phyloP scores from a whole-genome alignment of 53 echinoderm and acorn worm species.

The Mesocentrotus franciscanus region DNA sequence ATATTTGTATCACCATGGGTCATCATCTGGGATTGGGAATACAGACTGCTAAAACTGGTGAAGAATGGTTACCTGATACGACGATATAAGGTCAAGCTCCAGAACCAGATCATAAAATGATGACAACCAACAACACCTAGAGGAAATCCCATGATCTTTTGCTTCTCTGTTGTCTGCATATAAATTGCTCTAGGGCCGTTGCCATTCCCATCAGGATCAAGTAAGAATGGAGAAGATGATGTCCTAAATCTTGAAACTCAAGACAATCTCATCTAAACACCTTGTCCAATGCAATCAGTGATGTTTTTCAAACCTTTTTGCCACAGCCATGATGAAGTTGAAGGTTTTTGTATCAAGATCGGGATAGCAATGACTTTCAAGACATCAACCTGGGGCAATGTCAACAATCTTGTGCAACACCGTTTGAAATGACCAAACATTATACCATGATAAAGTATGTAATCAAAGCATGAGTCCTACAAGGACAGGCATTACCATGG shows the following conservation, averaged over 20 bases:
- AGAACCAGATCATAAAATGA: not conserved
- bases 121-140: not conserved
- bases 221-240: not conserved
- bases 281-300: not conserved
- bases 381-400: no score
- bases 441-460: no score
- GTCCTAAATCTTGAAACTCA: conserved; percentile 15
- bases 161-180: not conserved
- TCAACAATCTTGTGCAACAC: no score
- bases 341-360: not conserved
- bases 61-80: not conserved
- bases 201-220: not conserved
- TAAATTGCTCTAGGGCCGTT: not conserved
- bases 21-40: not conserved
- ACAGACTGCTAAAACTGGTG: not conserved
- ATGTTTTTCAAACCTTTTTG: not conserved
- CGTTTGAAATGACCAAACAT: no score
- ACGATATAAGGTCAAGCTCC: not conserved
- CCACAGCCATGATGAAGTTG: not conserved
- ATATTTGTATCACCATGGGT: not conserved
- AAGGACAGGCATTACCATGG: not conserved
- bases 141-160: conserved; percentile 10
- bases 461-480: not conserved
- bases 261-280: conserved; percentile 21
- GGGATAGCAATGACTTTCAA: no score